Conservation (phyloP, 2,888 invertebrate species). For the Mesorhabditis belari region DNA sequence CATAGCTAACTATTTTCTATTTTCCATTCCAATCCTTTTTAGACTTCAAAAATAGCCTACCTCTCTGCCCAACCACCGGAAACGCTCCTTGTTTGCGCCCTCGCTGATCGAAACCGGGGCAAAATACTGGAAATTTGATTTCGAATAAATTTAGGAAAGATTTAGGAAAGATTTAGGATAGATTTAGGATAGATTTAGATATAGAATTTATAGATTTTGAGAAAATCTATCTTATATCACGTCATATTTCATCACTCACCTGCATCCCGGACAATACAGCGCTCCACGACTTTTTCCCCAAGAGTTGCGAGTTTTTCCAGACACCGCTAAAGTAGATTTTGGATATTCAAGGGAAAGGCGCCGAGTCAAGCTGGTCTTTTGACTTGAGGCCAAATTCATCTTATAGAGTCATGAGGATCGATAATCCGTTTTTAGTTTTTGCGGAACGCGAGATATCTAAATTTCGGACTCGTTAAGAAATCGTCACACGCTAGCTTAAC, state of each 20-base stretch:
- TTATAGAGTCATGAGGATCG: too few species aligned
- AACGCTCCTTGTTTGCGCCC: slow-evolving; percentile 16
- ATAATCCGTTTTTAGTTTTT: too few species aligned
- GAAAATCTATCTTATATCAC: too few species aligned
- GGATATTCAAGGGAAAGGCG: slow-evolving; percentile 90
- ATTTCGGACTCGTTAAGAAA: too few species aligned
- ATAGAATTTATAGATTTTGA: slow-evolving; percentile 1
- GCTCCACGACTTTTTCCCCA: slow-evolving; percentile 91
- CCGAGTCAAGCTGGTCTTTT: too few species aligned
- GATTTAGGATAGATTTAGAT: not conserved
- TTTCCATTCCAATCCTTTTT: too few species aligned
- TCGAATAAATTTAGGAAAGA: not conserved
- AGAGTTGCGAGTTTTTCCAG: slow-evolving; percentile 73
- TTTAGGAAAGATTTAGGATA: too few species aligned
- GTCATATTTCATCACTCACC: slow-evolving; percentile 52
- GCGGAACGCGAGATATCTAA: too few species aligned
- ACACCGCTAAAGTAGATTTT: slow-evolving; percentile 63
- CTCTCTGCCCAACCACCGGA: slow-evolving; percentile 90
- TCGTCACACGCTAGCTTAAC: slow-evolving; percentile 80
- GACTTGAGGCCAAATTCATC: too few species aligned
- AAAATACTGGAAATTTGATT: slow-evolving; percentile 70
- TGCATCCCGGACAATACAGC: slow-evolving; percentile 94
- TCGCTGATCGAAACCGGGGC: slow-evolving; percentile 76
- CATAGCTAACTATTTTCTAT: too few species aligned
- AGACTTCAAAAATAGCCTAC: too few species aligned